Base-by-base conservation (phyloP, 2,888 invertebrate genomes). In the Octonoba sinensis region DNA sequence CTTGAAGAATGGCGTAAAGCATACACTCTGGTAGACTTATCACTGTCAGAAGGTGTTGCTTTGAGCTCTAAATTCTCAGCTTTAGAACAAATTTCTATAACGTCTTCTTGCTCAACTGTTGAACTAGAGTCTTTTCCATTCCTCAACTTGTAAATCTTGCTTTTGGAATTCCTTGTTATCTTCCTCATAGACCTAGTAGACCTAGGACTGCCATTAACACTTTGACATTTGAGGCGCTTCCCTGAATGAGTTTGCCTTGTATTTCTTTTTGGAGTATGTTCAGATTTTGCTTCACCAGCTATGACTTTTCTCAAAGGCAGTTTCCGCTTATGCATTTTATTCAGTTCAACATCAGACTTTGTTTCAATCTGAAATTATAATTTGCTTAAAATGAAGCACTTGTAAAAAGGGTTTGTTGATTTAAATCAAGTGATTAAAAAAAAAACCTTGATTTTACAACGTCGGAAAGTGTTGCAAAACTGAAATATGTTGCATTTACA, bases 1-100 rank as follows among this genome's bases (percentile, higher is more conserved):
- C 69, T 67, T 15, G 79, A 81, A 27, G 64, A 69, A 57, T 81
- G 79, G 3, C 79, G 73, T 11, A 81, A 56, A n/a, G 79, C 51
- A 73, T 81, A 81, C 18, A 65, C 73, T 69, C 73, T 81, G 13
- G 65, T 56, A 16, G 44, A 62, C 24, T 67, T 72, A n/a, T 20
- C n/a, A 18, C 44, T 65, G 51, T 74, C 73, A 46, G 56, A 60
- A 66, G 73, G 46, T 20, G 73, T 49, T 44, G 56, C 65, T 65
- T 65, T 77, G 12, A 36, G n/a, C 22, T 24, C 11, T 20, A 12
- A 44, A n/a, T 62, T 18, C 16, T 65, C 49, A 8, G 22, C 0
- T 65, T 65, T 64, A 64, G 20, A 16, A n/a, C 36, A 44, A 18
- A 46, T 62, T 44, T 62, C 44, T n/a, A 62, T 15, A 22, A 18